These are phyloP conservation scores for Phaethon lepturus DNA, from an alignment of 2,113 vertebrate species.

Conservation along the genomic window DNA sequence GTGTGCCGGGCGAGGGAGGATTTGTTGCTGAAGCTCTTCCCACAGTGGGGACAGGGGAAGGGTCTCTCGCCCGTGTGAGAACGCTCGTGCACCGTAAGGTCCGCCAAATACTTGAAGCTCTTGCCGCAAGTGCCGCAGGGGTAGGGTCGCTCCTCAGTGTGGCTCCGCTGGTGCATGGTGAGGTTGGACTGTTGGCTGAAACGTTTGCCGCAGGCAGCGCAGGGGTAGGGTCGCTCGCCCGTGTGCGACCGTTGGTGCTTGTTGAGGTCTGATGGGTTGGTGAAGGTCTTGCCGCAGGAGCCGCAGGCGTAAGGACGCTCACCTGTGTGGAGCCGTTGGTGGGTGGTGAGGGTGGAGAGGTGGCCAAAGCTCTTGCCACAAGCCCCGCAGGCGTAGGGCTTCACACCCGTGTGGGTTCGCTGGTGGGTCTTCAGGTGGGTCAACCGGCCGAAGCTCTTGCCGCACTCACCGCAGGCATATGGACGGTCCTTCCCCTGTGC, in stretches of 20 bases:
- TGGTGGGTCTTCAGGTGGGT: constrained; percentile 81
- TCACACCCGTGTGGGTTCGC: constrained; percentile 80
- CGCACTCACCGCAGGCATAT: constrained; percentile 81
- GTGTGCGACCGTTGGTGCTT: constrained; percentile 78
- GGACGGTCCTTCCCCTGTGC: background rate
- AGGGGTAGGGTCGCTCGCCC: constrained; percentile 70
- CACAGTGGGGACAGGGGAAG: background rate
- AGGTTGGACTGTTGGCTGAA: constrained; percentile 61
- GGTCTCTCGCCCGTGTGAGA: constrained; percentile 13
- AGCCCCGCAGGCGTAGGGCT: constrained; percentile 80
- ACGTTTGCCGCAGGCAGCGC: constrained; percentile 63
- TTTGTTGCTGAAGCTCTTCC: constrained; percentile 53
- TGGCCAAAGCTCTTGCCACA: constrained; percentile 40
- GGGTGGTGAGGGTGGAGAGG: constrained; percentile 59
- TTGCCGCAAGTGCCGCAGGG: background rate
- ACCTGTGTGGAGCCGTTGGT: constrained; percentile 89
- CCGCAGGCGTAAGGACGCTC: constrained; percentile 89
- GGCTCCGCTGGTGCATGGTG: background rate
- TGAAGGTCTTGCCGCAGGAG: background rate
- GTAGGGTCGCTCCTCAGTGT: constrained; percentile 16
- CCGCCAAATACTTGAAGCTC: constrained; percentile 50
- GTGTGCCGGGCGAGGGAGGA: constrained; percentile 28
- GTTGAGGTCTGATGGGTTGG: background rate
- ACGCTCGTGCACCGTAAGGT: constrained; percentile 2
- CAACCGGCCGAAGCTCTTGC: constrained; percentile 78